phyloP scores from a whole-genome alignment of 2,113 vertebrate genomes.

The Trogon melanurus region DNA sequence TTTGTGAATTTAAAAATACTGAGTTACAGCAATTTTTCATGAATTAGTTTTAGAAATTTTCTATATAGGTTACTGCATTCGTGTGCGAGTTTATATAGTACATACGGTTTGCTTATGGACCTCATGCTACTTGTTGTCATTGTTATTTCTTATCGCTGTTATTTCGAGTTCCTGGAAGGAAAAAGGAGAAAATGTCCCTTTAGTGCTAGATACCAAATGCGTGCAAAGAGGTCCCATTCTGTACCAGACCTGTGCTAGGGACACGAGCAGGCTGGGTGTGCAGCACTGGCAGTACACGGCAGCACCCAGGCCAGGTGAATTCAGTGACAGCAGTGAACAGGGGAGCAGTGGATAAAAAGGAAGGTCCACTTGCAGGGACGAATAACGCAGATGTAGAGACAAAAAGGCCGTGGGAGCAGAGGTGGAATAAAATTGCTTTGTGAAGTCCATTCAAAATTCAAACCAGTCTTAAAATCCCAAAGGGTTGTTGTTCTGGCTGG shows the following conservation, averaged over 20 bases:
- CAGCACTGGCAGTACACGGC: rapidly evolving
- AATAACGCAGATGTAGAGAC: not conserved
- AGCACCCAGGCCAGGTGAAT: not conserved
- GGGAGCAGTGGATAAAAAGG: not conserved
- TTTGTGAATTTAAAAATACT: not conserved
- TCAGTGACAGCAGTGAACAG: rapidly evolving
- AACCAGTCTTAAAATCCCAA: not conserved
- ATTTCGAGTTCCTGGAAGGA: not conserved
- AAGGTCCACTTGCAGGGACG: not conserved
- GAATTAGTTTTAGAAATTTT: not conserved
- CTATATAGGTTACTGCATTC: not conserved
- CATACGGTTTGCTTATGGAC: not conserved
- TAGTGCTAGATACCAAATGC: not conserved
- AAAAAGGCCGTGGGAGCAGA: not conserved
- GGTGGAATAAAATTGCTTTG: not conserved
- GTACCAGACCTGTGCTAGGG: not conserved
- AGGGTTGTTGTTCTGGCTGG: not conserved
- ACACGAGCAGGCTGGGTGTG: not conserved
- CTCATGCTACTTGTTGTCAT: not conserved
- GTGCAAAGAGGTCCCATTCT: not conserved
- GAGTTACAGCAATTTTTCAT: not conserved
- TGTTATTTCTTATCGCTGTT: not conserved
- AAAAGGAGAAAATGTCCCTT: not conserved
- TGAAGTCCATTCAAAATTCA: not conserved
- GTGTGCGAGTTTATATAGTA: not conserved